Evolutionary conservation across 1,140 invertebrate species (phyloP).

Genomic region (Ceratina japonica): DNA sequence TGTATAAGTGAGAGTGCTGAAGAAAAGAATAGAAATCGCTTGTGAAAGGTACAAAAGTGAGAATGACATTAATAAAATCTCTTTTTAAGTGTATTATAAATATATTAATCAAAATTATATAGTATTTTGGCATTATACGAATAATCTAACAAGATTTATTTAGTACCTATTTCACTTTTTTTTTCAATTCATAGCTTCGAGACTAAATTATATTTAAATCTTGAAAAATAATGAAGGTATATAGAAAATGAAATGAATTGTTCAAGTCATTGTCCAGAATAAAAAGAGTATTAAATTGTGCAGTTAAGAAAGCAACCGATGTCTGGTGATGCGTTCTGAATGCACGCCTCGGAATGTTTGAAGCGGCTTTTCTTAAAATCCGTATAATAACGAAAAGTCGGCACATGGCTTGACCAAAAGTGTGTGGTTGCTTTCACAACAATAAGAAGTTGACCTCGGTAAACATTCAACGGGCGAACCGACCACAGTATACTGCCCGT

Average conservation of each 20-base stretch:
- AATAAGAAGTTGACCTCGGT: conserved; percentile 53
- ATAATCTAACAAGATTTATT: too few species aligned
- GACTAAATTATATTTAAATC: neutral
- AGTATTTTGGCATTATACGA: too few species aligned
- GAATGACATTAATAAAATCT: too few species aligned
- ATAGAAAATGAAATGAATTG: too few species aligned
- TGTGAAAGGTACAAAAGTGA: too few species aligned
- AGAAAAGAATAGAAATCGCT: neutral
- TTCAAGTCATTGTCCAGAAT: neutral
- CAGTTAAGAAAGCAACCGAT: too few species aligned
- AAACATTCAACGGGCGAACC: conserved; percentile 46
- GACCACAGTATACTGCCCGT: conserved; percentile 31
- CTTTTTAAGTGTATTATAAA: too few species aligned
- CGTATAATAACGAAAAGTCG: conserved; percentile 25
- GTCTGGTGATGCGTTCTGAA: neutral
- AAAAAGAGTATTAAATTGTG: neutral
- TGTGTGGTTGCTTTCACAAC: conserved; percentile 28
- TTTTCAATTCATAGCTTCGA: too few species aligned
- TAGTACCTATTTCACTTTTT: too few species aligned
- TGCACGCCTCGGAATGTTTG: neutral
- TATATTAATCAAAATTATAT: too few species aligned
- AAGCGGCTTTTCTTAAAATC: conserved; percentile 12
- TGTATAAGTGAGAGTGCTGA: neutral
- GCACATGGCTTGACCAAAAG: conserved; percentile 26
- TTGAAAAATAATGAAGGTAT: neutral